Percentiles rank a stretch among this genome's conserved stretches.
phyloP scores from a whole-genome alignment of 2,888 invertebrate species.

The Octonoba sinensis region DNA sequence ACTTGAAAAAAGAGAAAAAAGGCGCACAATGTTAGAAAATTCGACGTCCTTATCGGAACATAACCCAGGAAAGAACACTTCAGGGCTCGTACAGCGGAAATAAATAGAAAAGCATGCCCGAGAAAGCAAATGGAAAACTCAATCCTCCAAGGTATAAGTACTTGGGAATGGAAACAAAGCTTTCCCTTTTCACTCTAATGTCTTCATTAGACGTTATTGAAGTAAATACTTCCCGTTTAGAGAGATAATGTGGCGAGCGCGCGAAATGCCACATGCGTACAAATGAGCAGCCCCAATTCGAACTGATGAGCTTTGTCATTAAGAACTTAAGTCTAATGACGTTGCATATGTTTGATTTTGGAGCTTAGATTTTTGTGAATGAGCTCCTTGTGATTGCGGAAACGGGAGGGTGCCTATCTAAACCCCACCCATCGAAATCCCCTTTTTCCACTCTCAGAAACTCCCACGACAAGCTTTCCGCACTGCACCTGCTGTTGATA shows the following conservation, averaged over 20 bases:
- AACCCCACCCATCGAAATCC: conserved; percentile 19
- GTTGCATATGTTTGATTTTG: conserved; percentile 26
- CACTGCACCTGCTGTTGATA: conserved; percentile 53
- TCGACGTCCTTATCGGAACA: too few relatives aligned
- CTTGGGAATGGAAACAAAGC: conserved; percentile 22
- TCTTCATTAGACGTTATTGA: conserved; percentile 38
- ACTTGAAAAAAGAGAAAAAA: too few relatives aligned
- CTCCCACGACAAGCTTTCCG: conserved; percentile 37
- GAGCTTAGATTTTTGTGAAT: conserved; percentile 30
- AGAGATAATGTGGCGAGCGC: conserved; percentile 36
- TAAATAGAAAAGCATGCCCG: too few relatives aligned
- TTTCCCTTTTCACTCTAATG: conserved; percentile 29
- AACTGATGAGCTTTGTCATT: conserved; percentile 48
- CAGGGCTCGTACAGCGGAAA: too few relatives aligned
- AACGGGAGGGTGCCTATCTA: conserved; percentile 2
- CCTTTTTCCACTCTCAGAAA: conserved; percentile 25
- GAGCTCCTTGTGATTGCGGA: conserved; percentile 34
- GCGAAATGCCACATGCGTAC: conserved; percentile 20
- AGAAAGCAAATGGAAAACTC: too few relatives aligned
- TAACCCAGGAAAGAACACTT: too few relatives aligned
- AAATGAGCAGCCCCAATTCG: conserved; percentile 40
- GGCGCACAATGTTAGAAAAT: too few relatives aligned
- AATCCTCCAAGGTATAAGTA: too few relatives aligned
- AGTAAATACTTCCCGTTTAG: conserved; percentile 27
- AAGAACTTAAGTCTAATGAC: conserved; percentile 24